These are phyloP conservation scores for Galeopsomyia nigrocyanea DNA, from an alignment of 2,888 invertebrate species.

Conservation along the genomic window DNA sequence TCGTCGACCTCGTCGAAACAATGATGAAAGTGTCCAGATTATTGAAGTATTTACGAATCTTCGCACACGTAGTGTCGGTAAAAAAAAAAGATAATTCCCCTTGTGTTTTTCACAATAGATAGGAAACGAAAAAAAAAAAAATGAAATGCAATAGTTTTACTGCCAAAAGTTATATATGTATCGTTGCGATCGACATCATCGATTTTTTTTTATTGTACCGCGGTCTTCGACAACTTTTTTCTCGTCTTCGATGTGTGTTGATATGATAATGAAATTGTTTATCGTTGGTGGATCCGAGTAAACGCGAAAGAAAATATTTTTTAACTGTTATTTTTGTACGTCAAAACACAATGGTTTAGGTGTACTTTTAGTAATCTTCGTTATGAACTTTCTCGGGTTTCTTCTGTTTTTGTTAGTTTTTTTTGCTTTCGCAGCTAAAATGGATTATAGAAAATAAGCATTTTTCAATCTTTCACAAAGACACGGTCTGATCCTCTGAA, in stretches of 20 bases:
- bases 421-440: conserved; percentile 14
- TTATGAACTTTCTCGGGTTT: neutral
- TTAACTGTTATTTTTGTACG: conserved; percentile 1
- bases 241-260: neutral
- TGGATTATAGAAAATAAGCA: conserved; percentile 43
- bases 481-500: conserved; percentile 56
- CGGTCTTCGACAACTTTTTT: conserved; percentile 1
- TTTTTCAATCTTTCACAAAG: conserved; percentile 52
- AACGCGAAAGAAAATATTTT: conserved; percentile 4
- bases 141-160: conserved; percentile 29
- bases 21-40: conserved; percentile 63
- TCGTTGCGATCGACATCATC: conserved; percentile 1
- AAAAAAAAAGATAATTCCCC: conserved; percentile 23
- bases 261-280: neutral
- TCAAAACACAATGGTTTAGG: conserved; percentile 5
- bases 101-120: conserved; percentile 1
- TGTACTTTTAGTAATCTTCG: conserved; percentile 23
- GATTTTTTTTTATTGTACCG: conserved; percentile 5
- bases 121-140: conserved; percentile 38
- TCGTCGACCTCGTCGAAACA: conserved; percentile 64
- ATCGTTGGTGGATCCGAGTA: neutral
- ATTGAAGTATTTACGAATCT: conserved; percentile 51
- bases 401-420: conserved; percentile 1
- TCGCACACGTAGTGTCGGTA: conserved; percentile 29
- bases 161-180: neutral